These are phyloP conservation scores for Zosterops lateralis DNA, from an alignment of 2,113 vertebrate species.

Conservation along the genomic window DNA sequence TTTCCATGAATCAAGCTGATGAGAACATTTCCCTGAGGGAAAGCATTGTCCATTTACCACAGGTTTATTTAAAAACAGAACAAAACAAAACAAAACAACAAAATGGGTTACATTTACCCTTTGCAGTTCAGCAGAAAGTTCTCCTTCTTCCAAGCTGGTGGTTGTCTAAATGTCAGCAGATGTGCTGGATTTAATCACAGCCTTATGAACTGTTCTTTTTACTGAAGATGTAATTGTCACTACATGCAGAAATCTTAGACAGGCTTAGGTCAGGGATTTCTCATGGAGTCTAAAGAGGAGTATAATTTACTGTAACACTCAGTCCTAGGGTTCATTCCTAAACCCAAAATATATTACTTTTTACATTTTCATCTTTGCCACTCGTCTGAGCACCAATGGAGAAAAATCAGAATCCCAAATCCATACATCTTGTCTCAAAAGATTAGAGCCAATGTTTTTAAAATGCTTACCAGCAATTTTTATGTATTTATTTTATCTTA, in stretches of 20 bases:
- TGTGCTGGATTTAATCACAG: neutral
- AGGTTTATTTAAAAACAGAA: neutral
- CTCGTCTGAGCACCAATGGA: neutral
- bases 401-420: neutral
- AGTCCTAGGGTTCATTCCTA: neutral
- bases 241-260: neutral
- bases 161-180: neutral
- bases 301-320: neutral
- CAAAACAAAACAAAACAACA: too few relatives aligned
- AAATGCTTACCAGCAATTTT: neutral
- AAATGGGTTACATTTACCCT: neutral
- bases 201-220: neutral
- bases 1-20: slow-evolving; percentile 26
- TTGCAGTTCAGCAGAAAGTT: neutral
- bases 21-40: slow-evolving; percentile 1
- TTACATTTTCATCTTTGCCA: neutral
- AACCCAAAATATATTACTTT: neutral
- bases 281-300: neutral
- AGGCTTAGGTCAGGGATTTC: neutral
- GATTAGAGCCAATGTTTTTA: neutral
- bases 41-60: neutral
- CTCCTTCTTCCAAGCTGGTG: neutral
- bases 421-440: neutral
- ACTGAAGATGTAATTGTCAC: neutral
- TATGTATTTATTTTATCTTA: neutral